Percentiles rank a stretch among this genome's conserved stretches.
These are phyloP conservation scores for Spodoptera frugiperda DNA, from an alignment of 1,140 invertebrate species.

Conservation along the genomic window DNA sequence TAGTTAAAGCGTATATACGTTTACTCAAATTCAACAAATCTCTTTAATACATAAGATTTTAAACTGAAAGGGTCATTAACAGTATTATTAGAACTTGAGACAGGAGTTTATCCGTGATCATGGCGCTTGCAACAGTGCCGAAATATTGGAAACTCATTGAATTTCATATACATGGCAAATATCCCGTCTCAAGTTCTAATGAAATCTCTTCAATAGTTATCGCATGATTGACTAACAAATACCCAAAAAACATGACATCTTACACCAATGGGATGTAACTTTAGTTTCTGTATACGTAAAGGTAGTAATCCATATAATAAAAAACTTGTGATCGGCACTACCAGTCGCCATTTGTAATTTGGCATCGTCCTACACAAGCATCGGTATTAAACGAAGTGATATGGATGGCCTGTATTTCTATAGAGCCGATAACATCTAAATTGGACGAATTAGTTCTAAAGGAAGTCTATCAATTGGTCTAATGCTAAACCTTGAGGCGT, in stretches of 20 bases:
- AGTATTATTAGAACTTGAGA: too few relatives aligned
- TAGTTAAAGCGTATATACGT: too few relatives aligned
- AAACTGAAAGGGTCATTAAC: too few relatives aligned
- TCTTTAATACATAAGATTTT: too few relatives aligned
- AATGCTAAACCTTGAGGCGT: background rate
- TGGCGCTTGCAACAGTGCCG: too few relatives aligned
- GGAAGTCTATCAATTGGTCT: conserved; percentile 17
- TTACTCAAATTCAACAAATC: too few relatives aligned
- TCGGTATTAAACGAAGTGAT: conserved; percentile 5
- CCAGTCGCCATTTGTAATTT: conserved; percentile 31
- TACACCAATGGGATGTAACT: background rate
- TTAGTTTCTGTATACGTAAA: background rate
- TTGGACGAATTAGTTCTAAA: conserved; percentile 24
- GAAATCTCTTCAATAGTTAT: too few relatives aligned
- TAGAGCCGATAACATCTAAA: conserved; percentile 33
- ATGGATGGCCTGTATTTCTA: conserved; percentile 16
- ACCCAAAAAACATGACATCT: background rate
- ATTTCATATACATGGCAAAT: too few relatives aligned
- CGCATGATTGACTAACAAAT: too few relatives aligned
- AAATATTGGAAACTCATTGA: too few relatives aligned
- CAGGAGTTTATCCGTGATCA: too few relatives aligned
- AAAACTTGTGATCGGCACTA: background rate
- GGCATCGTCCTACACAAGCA: background rate
- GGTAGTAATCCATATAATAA: background rate
- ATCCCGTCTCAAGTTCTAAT: too few relatives aligned